Percentiles rank a stretch among this genome's conserved stretches.
These are phyloP conservation scores for Teleiodes luculella DNA, from an alignment of 2,888 invertebrate species.

Conservation along the genomic window DNA sequence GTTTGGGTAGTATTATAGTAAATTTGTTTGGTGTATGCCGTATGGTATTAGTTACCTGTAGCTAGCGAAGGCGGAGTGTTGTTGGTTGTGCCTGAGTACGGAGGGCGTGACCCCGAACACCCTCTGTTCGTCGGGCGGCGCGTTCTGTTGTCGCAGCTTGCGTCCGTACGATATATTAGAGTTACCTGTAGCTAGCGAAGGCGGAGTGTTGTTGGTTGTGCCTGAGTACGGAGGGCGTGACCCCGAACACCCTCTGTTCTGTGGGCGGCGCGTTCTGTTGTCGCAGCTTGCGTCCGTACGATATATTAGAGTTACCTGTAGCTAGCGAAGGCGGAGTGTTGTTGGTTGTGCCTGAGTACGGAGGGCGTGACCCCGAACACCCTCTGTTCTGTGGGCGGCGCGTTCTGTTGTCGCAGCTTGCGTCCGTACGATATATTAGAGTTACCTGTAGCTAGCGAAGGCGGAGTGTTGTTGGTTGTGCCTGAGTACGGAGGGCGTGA, in stretches of 20 bases:
- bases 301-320: constrained; percentile 52
- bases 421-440: neutral
- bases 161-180: constrained; percentile 70
- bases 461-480: constrained; percentile 64
- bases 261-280: neutral
- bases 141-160: constrained; percentile 40
- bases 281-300: too few relatives aligned
- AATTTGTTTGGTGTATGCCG: neutral
- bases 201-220: constrained; percentile 64
- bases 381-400: constrained; percentile 3
- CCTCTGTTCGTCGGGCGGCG: constrained; percentile 4
- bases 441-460: constrained; percentile 67
- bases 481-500: constrained; percentile 39
- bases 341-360: constrained; percentile 53
- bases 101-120: constrained; percentile 27
- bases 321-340: constrained; percentile 68
- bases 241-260: constrained; percentile 21
- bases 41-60: constrained; percentile 46
- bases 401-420: too few relatives aligned
- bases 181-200: constrained; percentile 67
- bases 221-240: constrained; percentile 39
- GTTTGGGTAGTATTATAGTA: too few relatives aligned
- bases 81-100: constrained; percentile 53
- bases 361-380: constrained; percentile 27
- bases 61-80: constrained; percentile 68